Evolutionary conservation across 2,113 vertebrate genomes (phyloP).

Genomic region (Urocynchramus pylzowi): DNA sequence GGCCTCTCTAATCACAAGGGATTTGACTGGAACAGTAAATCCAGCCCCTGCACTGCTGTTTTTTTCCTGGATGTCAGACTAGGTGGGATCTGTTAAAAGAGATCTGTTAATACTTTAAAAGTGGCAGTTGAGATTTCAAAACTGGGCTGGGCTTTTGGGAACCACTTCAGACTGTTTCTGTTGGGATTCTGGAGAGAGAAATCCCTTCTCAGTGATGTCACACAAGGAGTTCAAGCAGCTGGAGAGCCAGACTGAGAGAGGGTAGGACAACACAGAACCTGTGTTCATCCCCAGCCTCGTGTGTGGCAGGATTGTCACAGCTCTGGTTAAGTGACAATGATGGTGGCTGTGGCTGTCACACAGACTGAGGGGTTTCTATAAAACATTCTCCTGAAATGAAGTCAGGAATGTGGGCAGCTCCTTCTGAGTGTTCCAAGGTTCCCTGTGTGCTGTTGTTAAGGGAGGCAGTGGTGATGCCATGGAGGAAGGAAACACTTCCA

Average conservation of each 20-base stretch:
- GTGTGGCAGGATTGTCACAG: not conserved
- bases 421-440: not conserved
- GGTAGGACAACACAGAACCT: not conserved
- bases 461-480: not conserved
- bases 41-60: not conserved
- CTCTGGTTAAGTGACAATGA: not conserved
- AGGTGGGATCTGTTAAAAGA: not conserved
- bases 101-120: not conserved
- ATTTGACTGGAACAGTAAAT: not conserved
- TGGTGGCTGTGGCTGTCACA: not conserved
- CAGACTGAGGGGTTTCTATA: not conserved
- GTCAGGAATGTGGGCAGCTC: not conserved
- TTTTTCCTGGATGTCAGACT: not conserved
- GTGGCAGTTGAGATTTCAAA: not conserved
- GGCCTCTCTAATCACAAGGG: not conserved
- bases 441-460: not conserved
- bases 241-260: not conserved
- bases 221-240: not conserved
- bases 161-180: not conserved
- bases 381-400: not conserved
- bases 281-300: not conserved
- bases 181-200: not conserved
- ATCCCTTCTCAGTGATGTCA: not conserved
- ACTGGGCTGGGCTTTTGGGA: not conserved
- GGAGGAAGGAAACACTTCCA: not conserved